A percentile compares a stretch with the other conserved stretches of the same genome.
Evolutionary conservation across 2,797 vertebrate species (phyloP).

Genomic region (Sandelia bainsii): DNA sequence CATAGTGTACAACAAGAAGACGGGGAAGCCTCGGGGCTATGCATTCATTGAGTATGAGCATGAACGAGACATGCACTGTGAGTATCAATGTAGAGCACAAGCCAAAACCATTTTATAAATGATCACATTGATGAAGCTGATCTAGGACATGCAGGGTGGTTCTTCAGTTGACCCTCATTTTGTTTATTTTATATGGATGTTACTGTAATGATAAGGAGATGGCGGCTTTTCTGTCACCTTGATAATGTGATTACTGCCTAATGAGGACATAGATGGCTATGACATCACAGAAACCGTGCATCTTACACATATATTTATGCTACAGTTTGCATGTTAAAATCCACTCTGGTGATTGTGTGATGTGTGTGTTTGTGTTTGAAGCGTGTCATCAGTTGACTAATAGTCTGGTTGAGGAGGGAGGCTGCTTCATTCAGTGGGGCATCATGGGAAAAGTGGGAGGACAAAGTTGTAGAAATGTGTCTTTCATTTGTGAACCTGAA

Average conservation of each 20-base stretch:
- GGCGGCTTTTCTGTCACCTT: constrained; percentile 11
- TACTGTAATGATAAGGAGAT: constrained; percentile 15
- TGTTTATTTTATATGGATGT: not conserved
- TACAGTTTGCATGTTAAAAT: constrained; percentile 60
- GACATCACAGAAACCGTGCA: constrained; percentile 1
- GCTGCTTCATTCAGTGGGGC: constrained; percentile 45
- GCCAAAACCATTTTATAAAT: not conserved
- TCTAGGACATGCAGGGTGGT: constrained; percentile 4
- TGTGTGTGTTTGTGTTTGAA: constrained; percentile 63
- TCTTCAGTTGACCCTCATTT: constrained; percentile 11
- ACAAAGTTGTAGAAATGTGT: constrained; percentile 54
- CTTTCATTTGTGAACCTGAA: constrained; percentile 73
- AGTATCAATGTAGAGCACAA: constrained; percentile 77
- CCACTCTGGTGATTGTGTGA: constrained; percentile 58
- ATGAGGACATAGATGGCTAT: constrained; percentile 7
- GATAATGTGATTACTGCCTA: not conserved
- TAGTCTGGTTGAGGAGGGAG: constrained; percentile 52
- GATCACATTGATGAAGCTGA: constrained; percentile 12
- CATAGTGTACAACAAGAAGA: constrained; percentile 95
- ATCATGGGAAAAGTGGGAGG: constrained; percentile 51
- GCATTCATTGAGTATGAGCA: constrained; percentile 98
- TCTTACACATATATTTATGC: not conserved
- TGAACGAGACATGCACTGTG: constrained; percentile 97
- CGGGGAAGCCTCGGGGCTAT: constrained; percentile 93
- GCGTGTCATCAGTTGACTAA: constrained; percentile 63